phyloP scores from a whole-genome alignment of 2,113 vertebrate genomes.

The Macroglossus sobrinus region DNA sequence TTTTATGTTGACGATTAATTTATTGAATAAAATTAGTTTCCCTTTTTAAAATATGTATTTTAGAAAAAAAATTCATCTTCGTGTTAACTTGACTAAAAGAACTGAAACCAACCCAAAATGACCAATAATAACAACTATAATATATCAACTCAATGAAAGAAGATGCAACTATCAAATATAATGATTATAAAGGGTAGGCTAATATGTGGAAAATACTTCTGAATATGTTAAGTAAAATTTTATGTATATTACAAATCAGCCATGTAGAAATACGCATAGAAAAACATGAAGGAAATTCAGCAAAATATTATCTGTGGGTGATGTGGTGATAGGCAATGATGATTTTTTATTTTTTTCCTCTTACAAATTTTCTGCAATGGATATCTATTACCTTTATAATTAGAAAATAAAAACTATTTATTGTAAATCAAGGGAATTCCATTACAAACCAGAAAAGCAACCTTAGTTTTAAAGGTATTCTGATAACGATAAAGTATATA shows the following conservation, averaged over 20 bases:
- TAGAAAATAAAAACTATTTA: conserved; percentile 21
- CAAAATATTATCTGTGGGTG: conserved; percentile 39
- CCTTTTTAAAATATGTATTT: not conserved
- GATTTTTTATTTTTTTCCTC: conserved; percentile 26
- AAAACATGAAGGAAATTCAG: conserved; percentile 10
- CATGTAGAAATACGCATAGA: not conserved
- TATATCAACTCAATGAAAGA: not conserved
- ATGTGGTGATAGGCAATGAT: not conserved
- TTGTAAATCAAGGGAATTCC: conserved; percentile 18
- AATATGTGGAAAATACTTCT: not conserved
- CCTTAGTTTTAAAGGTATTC: conserved; percentile 3
- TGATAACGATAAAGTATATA: not conserved
- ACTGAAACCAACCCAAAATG: not conserved
- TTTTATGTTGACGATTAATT: not conserved
- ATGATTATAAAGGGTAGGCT: not conserved
- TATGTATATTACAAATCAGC: not conserved
- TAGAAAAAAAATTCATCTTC: conserved; percentile 18
- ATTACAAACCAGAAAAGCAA: conserved; percentile 35
- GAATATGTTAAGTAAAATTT: not conserved
- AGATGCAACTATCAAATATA: not conserved
- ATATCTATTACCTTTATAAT: not conserved
- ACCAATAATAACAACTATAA: not conserved
- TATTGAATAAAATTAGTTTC: not conserved
- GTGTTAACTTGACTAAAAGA: not conserved
- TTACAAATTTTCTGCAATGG: not conserved